Evolutionary conservation across 2,113 vertebrate genomes (phyloP).

Genomic region (Bubo scandiacus): DNA sequence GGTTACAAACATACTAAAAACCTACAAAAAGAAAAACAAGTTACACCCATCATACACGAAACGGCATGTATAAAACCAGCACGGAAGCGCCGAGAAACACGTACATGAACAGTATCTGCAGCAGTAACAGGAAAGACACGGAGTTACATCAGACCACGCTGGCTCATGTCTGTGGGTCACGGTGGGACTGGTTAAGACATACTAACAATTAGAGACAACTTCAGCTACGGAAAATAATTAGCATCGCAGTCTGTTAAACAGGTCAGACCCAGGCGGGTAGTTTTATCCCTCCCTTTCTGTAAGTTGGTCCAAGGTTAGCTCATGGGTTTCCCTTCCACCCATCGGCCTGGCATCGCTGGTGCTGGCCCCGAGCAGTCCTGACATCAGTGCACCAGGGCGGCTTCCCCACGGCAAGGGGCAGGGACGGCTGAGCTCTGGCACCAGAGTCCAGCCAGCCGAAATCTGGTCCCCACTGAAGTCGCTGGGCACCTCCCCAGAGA

Average conservation of each 20-base stretch:
- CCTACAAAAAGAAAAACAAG: conserved; percentile 57
- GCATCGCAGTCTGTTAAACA: not conserved
- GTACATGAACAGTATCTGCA: conserved; percentile 24
- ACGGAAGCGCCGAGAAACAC: conserved; percentile 49
- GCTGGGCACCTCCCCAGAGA: not conserved
- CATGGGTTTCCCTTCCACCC: not conserved
- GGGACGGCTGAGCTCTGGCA: not conserved
- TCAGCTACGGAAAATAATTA: conserved; percentile 25
- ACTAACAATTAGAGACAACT: conserved; percentile 52
- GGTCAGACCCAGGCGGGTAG: not conserved
- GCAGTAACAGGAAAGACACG: conserved; percentile 29
- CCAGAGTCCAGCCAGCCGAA: not conserved
- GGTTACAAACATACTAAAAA: conserved; percentile 71
- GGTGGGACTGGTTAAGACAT: conserved; percentile 13
- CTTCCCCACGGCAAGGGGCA: not conserved
- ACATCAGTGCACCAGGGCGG: not conserved
- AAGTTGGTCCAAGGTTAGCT: not conserved
- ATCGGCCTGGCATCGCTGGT: not conserved
- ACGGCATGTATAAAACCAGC: conserved; percentile 49
- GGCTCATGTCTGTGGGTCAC: not conserved
- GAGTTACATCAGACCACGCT: not conserved
- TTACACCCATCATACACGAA: conserved; percentile 42
- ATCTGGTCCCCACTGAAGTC: not conserved
- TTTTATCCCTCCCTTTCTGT: not conserved
- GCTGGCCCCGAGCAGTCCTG: not conserved